Percentiles rank a stretch among this genome's conserved stretches.
These are phyloP conservation scores for Silvanus unidentatus DNA, from an alignment of 2,888 invertebrate genomes.

Conservation along the genomic window DNA sequence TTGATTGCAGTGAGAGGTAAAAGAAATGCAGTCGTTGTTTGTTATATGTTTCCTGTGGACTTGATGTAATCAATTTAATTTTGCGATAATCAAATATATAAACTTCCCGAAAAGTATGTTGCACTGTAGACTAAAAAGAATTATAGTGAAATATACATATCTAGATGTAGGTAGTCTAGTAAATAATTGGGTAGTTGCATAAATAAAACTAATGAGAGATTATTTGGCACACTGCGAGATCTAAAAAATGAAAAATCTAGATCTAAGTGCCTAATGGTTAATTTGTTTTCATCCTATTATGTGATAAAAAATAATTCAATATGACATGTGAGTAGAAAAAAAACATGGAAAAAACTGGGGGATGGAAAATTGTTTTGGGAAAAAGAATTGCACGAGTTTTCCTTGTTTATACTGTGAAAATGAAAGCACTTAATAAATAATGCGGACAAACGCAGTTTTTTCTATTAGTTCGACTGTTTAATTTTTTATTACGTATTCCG, in stretches of 20 bases:
- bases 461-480: too few species aligned
- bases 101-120: conserved; percentile 41
- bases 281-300: conserved; percentile 39
- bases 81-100: conserved; percentile 6
- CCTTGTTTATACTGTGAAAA: too few species aligned
- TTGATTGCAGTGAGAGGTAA: too few species aligned
- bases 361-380: conserved; percentile 7
- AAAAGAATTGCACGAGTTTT: too few species aligned
- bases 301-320: conserved; percentile 32
- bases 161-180: conserved; percentile 36
- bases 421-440: too few species aligned
- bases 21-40: too few species aligned
- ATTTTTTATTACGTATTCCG: too few species aligned
- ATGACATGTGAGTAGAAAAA: conserved; percentile 14
- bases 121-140: conserved; percentile 34
- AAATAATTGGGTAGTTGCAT: conserved; percentile 31
- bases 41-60: too few species aligned
- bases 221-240: conserved; percentile 40
- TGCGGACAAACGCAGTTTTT: too few species aligned
- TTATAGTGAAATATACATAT: conserved; percentile 40
- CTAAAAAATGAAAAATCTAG: conserved; percentile 17
- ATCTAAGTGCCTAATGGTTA: conserved; percentile 42
- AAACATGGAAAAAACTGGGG: too few species aligned
- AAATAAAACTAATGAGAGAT: conserved; percentile 18
- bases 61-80: too few species aligned